These are phyloP conservation scores for Penaeus japonicus DNA, from an alignment of 1,140 invertebrate species.

Conservation along the genomic window DNA sequence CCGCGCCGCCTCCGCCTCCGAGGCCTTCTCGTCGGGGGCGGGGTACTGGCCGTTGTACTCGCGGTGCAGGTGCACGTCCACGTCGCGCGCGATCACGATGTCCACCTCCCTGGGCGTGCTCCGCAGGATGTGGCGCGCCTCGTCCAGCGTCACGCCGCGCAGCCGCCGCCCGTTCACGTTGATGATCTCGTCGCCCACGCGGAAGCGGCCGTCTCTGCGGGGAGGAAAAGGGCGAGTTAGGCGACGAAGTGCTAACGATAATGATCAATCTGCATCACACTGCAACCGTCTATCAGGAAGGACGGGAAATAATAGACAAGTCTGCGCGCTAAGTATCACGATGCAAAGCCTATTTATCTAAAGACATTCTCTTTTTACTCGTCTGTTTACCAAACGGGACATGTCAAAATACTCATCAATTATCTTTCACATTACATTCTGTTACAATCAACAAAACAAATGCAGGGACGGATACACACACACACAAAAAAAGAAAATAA, in stretches of 20 bases:
- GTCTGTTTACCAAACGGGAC: no score
- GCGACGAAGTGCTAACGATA: background rate
- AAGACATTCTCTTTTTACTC: no score
- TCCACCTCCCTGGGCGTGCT: constrained; percentile 75
- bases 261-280: no score
- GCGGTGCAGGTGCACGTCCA: constrained; percentile 52
- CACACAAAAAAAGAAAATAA: background rate
- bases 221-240: background rate
- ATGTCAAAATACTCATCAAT: no score
- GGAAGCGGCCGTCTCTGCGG: constrained; percentile 69
- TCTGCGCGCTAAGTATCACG: no score
- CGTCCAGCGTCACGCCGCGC: constrained; percentile 77
- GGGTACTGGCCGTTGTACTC: constrained; percentile 39
- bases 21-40: constrained; percentile 64
- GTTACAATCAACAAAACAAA: background rate
- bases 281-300: background rate
- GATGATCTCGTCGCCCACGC: constrained; percentile 84
- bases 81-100: constrained; percentile 71
- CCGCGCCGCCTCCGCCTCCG: constrained; percentile 72
- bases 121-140: constrained; percentile 76
- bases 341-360: no score
- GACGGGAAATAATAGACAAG: background rate
- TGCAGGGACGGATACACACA: background rate
- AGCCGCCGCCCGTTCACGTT: constrained; percentile 85
- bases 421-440: no score